Conservation (phyloP, 2,113 vertebrate species). For the Barbus barbus region DNA sequence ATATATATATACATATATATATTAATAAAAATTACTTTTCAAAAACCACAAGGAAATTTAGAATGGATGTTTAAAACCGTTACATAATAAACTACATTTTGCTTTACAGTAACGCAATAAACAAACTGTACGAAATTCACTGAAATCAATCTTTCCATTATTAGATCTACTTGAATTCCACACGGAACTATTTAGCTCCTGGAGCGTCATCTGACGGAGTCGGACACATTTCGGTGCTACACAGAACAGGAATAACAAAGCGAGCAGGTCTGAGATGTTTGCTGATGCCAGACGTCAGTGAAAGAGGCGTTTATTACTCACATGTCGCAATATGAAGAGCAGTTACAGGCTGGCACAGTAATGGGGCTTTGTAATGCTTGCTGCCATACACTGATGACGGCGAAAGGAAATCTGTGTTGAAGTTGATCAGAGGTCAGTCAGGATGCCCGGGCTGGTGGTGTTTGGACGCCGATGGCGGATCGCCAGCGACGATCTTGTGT, state of each 20-base stretch:
- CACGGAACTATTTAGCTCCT: slow-evolving; percentile 1
- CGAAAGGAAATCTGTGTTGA: not conserved
- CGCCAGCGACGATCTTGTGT: slow-evolving; percentile 93
- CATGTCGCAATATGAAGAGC: not conserved
- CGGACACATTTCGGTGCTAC: slow-evolving; percentile 30
- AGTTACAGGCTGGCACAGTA: not conserved
- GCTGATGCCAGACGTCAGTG: not conserved
- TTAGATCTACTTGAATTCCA: not conserved
- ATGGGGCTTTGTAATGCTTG: not conserved
- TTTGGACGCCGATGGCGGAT: slow-evolving; percentile 93
- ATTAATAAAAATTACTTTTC: too few species aligned
- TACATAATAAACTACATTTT: too few species aligned
- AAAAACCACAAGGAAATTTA: too few species aligned
- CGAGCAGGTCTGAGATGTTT: too few species aligned
- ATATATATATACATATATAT: too few species aligned
- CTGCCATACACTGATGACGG: not conserved
- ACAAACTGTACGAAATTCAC: too few species aligned
- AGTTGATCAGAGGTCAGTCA: slow-evolving; percentile 14
- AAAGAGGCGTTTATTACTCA: not conserved
- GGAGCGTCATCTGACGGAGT: not conserved
- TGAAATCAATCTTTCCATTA: too few species aligned
- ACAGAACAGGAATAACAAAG: slow-evolving; percentile 36
- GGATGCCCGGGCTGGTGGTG: slow-evolving; percentile 87
- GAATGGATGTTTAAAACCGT: too few species aligned
- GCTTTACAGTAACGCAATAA: too few species aligned